Conservation (phyloP, 1,140 invertebrate genomes). For the Brachionus koreanus region DNA sequence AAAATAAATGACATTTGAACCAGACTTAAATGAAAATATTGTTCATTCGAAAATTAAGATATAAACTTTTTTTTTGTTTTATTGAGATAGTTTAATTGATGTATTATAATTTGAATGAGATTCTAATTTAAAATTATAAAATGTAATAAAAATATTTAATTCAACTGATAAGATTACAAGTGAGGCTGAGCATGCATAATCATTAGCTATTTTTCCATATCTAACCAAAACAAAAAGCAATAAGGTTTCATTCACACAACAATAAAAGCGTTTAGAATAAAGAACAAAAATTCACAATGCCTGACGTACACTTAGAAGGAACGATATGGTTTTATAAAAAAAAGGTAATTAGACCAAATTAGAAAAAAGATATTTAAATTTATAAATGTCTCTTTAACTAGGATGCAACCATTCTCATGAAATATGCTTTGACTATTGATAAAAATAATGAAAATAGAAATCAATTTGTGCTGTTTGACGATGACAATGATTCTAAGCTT, state of each 20-base stretch:
- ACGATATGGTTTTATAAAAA: neutral
- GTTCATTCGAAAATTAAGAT: neutral
- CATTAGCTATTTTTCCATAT: neutral
- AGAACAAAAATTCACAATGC: neutral
- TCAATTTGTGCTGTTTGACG: neutral
- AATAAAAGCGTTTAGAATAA: neutral
- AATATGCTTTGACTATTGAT: neutral
- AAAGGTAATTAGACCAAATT: neutral
- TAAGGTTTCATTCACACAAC: neutral
- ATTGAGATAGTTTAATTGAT: neutral
- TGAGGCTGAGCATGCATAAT: neutral
- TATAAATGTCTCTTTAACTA: neutral
- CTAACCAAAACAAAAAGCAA: neutral
- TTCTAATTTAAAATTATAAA: neutral
- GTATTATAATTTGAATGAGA: neutral
- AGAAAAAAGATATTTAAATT: neutral
- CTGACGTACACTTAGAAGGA: neutral
- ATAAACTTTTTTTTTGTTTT: neutral
- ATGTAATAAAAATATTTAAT: conserved; percentile 12
- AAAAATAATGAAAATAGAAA: neutral
- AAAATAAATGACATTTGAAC: neutral
- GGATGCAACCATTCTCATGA: neutral
- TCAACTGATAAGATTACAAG: neutral
- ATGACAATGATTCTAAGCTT: neutral
- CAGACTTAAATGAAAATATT: neutral